Base-by-base conservation (phyloP, 2,888 invertebrate species). In the Dryocosmus kuriphilus region DNA sequence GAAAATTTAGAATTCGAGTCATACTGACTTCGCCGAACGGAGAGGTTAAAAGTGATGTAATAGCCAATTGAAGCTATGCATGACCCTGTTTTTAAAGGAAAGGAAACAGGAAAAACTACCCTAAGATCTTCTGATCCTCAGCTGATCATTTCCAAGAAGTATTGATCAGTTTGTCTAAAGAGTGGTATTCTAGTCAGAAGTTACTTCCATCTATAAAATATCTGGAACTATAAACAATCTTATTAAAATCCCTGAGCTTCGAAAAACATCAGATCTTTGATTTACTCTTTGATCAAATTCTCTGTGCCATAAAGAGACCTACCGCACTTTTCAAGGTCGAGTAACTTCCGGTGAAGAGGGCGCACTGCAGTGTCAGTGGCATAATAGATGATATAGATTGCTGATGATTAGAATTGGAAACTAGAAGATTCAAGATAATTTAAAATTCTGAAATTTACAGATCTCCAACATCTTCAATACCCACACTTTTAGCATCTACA, bases 1-100 rank as follows among this genome's bases (percentile, higher is more conserved):
- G 32, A 19, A 71, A 71, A 71, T 32, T 71, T 51, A 51, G 51
- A 51, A 71, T 71, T 71, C 71, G 22, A 46, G 32, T 71, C 71
- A 71, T 51, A 51, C 71, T 46, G 30, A 51, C 46, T 67, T 41
- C 8, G 27, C 16, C 35, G 35, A 65, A 24, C 14, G n/a, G 65
- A 27, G 4, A 67, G 27, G 24, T 27, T 11, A 30, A 67, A 46
- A 67, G 61, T 62, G 41, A 67, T 2, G n/a, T 55, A 55, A 55
- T 55, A 3, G 51, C 8, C 22, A 67, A 60, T 27, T 27, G 60
- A n/a, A 46, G 27, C 35, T 35, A 35, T n/a, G n/a, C 22, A 14
- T 63, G 35, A 63, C 22, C 22, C n/a, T 22, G 22, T 63, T 63
- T 22, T 35, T 35, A 19, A 63, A 63, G n/a, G 22, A 55, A 22